Base-by-base conservation (phyloP, 2,113 vertebrate species). In the Psephotus haematonotus region DNA sequence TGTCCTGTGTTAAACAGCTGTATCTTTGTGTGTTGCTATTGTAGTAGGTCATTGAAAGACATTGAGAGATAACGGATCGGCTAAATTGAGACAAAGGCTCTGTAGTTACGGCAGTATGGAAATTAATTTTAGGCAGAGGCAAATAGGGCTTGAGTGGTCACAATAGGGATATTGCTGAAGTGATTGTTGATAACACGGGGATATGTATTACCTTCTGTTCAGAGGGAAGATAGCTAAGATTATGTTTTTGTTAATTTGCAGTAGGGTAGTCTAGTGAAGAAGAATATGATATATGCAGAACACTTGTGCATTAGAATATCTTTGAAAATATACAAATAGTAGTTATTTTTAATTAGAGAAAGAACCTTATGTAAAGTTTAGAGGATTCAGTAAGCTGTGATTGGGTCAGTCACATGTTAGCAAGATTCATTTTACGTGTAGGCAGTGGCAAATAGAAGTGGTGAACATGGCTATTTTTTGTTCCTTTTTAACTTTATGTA, bases 231-330 rank as follows among this genome's bases (percentile, higher is more conserved):
- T 6, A 65, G 17, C 31, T 88, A n/a, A 77, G 80, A 49, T 67
- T 7, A 43, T 5, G 3, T 17, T 2, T 8, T 7, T 43, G 70
- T 82, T 87, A 57, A 41, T 44, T 44, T 80, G 17, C 4, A 8
- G 17, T 62, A 65, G 41, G 6, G 27, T 68, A 4, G 17, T 79
- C 43, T 60, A 2, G 6, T 79, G 46, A 70, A 52, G 68, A 70
- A 19, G 17, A 37, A 1, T 33, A 12, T 5, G 4, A 10, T 1
- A 1, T 59, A 29, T 0, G 7, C 35, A 43, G 35, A 27, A 39
- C 11, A 24, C 29, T 24, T 78, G 41, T 86, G 77, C 50, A 49
- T 28, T 23, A 29, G 24, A 43, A 1, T 83, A 7, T 39, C 17
- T 81, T 83, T 78, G 62, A 78, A 82, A 87, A 82, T 23, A 53